Evolutionary conservation across 2,888 invertebrate species (phyloP).

Genomic region (Chrysolina americana): DNA sequence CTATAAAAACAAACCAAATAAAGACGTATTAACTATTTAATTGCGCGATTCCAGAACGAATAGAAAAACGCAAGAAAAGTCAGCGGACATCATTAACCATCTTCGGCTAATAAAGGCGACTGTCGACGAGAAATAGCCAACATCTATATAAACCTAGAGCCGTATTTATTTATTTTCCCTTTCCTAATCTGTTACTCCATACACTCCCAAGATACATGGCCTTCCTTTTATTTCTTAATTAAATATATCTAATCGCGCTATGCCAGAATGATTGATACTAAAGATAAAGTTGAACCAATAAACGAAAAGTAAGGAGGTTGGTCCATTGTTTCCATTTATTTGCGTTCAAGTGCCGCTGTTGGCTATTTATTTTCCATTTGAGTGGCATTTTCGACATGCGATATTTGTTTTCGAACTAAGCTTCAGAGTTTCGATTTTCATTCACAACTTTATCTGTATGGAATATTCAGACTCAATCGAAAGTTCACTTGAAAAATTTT

Average conservation of each 20-base stretch:
- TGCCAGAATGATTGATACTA: constrained; percentile 53
- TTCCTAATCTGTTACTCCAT: constrained; percentile 55
- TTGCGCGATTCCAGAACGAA: not conserved
- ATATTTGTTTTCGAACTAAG: not conserved
- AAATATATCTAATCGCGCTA: constrained; percentile 55
- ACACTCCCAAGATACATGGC: constrained; percentile 56
- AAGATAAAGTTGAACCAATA: constrained; percentile 53
- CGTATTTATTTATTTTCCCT: constrained; percentile 61
- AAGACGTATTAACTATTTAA: not conserved
- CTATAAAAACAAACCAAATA: too few relatives aligned
- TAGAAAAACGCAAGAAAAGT: constrained; percentile 29
- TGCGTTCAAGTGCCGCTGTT: constrained; percentile 24
- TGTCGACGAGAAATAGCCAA: constrained; percentile 51
- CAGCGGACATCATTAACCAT: constrained; percentile 43
- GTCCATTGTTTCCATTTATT: constrained; percentile 40
- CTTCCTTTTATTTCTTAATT: constrained; percentile 62
- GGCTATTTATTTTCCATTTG: constrained; percentile 28
- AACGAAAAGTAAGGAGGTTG: constrained; percentile 32
- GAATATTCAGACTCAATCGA: too few relatives aligned
- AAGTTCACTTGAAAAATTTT: too few relatives aligned
- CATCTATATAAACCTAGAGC: constrained; percentile 54
- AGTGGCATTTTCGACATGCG: not conserved
- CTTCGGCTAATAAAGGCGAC: constrained; percentile 51
- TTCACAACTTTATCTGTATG: too few relatives aligned
- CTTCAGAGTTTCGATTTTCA: not conserved